phyloP scores from a whole-genome alignment of 2,113 vertebrate genomes.

The Bubo scandiacus region DNA sequence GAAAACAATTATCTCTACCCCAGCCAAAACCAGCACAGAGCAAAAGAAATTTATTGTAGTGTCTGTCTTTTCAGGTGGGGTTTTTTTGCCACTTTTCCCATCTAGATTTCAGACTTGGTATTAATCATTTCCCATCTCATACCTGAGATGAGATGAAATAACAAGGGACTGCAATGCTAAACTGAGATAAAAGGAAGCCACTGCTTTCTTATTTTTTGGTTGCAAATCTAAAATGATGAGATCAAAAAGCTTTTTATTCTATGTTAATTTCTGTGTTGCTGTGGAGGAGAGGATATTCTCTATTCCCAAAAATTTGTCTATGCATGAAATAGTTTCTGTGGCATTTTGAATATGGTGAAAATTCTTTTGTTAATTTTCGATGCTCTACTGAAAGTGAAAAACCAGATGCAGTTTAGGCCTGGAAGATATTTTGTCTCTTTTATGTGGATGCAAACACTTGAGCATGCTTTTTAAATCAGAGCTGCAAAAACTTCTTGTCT shows the following conservation, averaged over 20 bases:
- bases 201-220: neutral
- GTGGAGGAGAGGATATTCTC: neutral
- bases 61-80: neutral
- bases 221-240: neutral
- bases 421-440: neutral
- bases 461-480: neutral
- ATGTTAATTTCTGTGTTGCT: neutral
- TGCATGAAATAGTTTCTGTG: neutral
- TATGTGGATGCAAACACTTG: neutral
- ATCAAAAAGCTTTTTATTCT: neutral
- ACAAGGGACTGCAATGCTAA: neutral
- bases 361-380: neutral
- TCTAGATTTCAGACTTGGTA: neutral
- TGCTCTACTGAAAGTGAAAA: neutral
- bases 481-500: neutral
- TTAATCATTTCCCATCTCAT: neutral
- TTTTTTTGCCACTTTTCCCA: neutral
- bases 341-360: neutral
- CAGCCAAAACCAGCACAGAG: neutral
- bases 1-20: no score
- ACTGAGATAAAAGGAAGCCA: neutral
- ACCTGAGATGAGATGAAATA: neutral
- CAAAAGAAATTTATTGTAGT: neutral
- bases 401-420: accelerated
- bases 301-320: neutral